phyloP scores from a whole-genome alignment of 1,140 invertebrate genomes.

The Hyles euphorbiae region DNA sequence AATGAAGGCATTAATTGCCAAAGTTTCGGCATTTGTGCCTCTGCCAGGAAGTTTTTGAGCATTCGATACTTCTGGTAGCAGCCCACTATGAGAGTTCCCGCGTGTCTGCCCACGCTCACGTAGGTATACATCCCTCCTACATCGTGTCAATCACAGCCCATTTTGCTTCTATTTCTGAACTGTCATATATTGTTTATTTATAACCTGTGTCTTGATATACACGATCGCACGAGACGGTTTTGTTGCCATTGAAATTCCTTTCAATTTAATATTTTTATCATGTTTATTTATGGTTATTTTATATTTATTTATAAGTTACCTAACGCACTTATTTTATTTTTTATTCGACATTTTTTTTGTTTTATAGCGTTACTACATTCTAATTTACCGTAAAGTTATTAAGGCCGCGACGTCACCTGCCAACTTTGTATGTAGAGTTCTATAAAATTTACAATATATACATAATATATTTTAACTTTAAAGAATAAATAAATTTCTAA shows the following conservation, averaged over 20 bases:
- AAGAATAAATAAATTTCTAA: too few species aligned
- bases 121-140: slow-evolving; percentile 41
- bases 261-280: slow-evolving; percentile 1
- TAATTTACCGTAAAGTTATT: too few species aligned
- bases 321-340: not conserved
- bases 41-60: slow-evolving; percentile 34
- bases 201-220: not conserved
- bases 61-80: slow-evolving; percentile 21
- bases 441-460: too few species aligned
- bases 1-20: slow-evolving; percentile 31
- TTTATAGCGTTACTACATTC: too few species aligned
- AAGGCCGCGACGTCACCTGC: too few species aligned
- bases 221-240: not conserved
- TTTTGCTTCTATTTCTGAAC: slow-evolving; percentile 40
- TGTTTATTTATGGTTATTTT: not conserved
- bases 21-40: slow-evolving; percentile 24
- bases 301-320: not conserved
- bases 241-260: slow-evolving; percentile 3
- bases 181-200: slow-evolving; percentile 8
- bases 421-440: too few species aligned
- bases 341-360: not conserved
- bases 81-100: slow-evolving; percentile 23
- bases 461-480: too few species aligned
- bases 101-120: slow-evolving; percentile 36
- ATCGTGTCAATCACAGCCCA: slow-evolving; percentile 48